Conservation (phyloP, 2,888 invertebrate genomes). For the Bellardia bayeri region DNA sequence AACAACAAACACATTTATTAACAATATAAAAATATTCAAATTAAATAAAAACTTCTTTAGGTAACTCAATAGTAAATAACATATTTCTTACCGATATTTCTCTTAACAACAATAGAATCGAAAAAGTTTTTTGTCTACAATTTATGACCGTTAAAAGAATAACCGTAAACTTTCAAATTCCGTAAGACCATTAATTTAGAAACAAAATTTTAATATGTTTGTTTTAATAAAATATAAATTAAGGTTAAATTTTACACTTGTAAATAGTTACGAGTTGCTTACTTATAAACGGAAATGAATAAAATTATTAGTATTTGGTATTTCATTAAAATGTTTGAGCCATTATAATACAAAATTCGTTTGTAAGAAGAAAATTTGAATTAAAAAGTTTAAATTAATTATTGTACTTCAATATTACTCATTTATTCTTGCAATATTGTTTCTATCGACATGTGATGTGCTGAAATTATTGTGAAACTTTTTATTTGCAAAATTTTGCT, state of each 20-base stretch:
- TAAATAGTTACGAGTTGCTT: not conserved
- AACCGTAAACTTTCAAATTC: conserved; percentile 11
- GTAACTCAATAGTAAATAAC: not conserved
- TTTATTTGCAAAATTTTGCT: too few relatives aligned
- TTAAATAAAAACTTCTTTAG: not conserved
- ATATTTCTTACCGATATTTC: conserved; percentile 2
- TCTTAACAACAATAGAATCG: not conserved
- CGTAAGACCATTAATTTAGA: not conserved
- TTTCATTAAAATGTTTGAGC: too few relatives aligned
- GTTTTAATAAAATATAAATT: not conserved
- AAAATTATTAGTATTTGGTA: not conserved
- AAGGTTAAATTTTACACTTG: not conserved
- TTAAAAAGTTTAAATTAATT: too few relatives aligned
- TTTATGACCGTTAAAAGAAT: conserved; percentile 16
- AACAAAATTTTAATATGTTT: not conserved
- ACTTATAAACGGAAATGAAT: not conserved
- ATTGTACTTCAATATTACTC: too few relatives aligned
- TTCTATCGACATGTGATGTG: too few relatives aligned
- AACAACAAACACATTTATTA: not conserved
- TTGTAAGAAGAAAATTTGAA: too few relatives aligned
- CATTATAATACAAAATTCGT: too few relatives aligned
- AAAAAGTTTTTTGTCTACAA: not conserved
- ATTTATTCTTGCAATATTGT: too few relatives aligned
- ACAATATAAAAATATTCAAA: not conserved
- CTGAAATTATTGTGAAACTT: too few relatives aligned